These are phyloP conservation scores for Diadegma fenestrale DNA, from an alignment of 2,888 invertebrate genomes.

Conservation along the genomic window DNA sequence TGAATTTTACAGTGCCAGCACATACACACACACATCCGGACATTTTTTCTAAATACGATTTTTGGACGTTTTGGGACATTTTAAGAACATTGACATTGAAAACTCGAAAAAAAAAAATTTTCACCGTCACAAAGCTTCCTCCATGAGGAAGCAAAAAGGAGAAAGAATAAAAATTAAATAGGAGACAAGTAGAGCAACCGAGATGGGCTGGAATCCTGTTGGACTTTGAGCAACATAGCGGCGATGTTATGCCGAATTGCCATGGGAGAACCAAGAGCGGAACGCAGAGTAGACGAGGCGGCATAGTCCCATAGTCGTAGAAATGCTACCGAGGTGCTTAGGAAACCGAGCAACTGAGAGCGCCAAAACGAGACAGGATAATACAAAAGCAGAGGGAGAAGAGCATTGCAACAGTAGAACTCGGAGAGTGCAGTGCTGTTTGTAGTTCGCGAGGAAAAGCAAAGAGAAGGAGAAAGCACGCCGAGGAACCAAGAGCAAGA, in stretches of 20 bases:
- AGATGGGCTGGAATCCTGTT: slow-evolving; percentile 20
- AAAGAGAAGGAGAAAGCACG: slow-evolving; percentile 40
- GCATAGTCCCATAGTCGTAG: slow-evolving; percentile 20
- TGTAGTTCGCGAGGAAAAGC: slow-evolving; percentile 12
- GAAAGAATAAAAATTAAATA: slow-evolving; percentile 52
- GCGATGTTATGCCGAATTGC: slow-evolving; percentile 67
- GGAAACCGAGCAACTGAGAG: slow-evolving; percentile 4
- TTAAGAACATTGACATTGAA: too few species aligned
- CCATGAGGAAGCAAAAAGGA: too few species aligned
- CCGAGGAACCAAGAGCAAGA: slow-evolving; percentile 67
- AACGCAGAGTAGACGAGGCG: slow-evolving; percentile 31
- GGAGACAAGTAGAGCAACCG: slow-evolving; percentile 35
- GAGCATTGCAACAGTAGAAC: slow-evolving; percentile 40
- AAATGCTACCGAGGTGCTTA: slow-evolving; percentile 7
- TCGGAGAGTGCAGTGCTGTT: slow-evolving; percentile 44
- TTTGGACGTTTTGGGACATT: too few species aligned
- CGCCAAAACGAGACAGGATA: not conserved
- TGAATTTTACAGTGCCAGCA: too few species aligned
- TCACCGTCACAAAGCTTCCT: too few species aligned
- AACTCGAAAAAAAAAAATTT: too few species aligned
- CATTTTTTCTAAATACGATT: too few species aligned
- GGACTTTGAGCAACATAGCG: slow-evolving; percentile 50
- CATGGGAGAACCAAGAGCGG: slow-evolving; percentile 45
- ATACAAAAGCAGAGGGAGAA: slow-evolving; percentile 1
- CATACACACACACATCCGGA: too few species aligned